A percentile compares a stretch with the other conserved stretches of the same genome.
These are phyloP conservation scores for Actenoides lindsayi DNA, from an alignment of 2,113 vertebrate species.

Conservation along the genomic window DNA sequence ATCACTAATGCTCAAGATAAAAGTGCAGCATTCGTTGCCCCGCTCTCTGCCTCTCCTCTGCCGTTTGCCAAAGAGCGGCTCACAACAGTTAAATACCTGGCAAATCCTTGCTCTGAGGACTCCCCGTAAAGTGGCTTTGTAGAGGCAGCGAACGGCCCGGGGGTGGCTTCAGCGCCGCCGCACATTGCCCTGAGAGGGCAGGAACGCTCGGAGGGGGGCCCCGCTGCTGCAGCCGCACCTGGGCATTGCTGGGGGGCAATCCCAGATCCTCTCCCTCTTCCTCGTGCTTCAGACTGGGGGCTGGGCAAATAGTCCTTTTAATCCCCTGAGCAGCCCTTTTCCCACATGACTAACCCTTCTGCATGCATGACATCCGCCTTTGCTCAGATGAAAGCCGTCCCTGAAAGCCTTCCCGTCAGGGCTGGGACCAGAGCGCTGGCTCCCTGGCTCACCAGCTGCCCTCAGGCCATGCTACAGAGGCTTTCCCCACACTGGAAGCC, in stretches of 20 bases:
- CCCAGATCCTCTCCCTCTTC: not conserved
- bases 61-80: not conserved
- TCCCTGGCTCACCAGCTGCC: not conserved
- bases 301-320: slow-evolving; percentile 5
- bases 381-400: not conserved
- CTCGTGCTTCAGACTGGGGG: not conserved
- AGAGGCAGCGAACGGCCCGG: not conserved
- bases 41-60: not conserved
- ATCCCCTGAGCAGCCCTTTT: slow-evolving; percentile 13
- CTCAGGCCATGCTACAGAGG: accelerated
- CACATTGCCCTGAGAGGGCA: not conserved
- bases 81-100: not conserved
- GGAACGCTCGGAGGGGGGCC: not conserved
- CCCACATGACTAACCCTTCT: slow-evolving; percentile 57
- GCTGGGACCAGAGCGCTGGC: not conserved
- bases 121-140: not conserved
- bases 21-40: no score
- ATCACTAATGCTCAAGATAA: no score
- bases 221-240: accelerated
- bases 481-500: not conserved
- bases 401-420: not conserved
- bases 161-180: not conserved
- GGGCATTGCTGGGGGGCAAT: not conserved
- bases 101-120: slow-evolving; percentile 1
- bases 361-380: not conserved